Evolutionary conservation across 1,140 invertebrate species (phyloP), one percentile per base, ranked within the genome.

Genomic region (Anoplophora glabripennis): DNA sequence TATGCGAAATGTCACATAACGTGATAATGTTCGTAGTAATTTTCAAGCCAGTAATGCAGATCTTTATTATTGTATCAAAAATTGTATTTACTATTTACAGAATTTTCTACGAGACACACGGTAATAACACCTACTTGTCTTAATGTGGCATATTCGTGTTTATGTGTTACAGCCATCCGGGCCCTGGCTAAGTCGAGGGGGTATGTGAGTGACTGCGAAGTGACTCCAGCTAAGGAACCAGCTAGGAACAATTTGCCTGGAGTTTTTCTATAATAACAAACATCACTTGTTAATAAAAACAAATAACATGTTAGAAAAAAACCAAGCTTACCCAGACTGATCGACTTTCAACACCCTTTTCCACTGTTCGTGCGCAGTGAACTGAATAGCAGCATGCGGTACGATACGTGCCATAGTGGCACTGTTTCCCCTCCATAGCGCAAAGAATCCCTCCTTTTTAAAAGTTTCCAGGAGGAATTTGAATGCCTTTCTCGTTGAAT

Each of bases 381-480:
- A 99, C 77, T 99, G 96, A 57, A 99, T 92, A 10, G 96, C 92
- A 45, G 96, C 94, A 77, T 99, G 98, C 1, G 97, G 97, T 37
- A 98, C 81, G 62, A 99, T 96, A 44, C 96, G 81, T 0, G 91
- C 92, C 93, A 99, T 95, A 0, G 96, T 99, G 1, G 96, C 97
- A 61, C 93, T 94, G 81, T 99, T 99, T 9, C 97, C 97, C 40
- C 96, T 80, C 94, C 95, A 99, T 58, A 99, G 77, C 57, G 89
- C 89, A 7, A 87, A 62, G 15, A 94, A 75, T 3, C 97, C 92
- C 70, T 95, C 89, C 14, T 80, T 82, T 63, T 78, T 78, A 56
- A 87, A 86, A 15, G 86, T 86, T 34, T 85, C 74, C 33, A 80
- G 63, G n/a, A 98, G 71, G 78, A 96, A 98, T 44, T 81, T 72